Evolutionary conservation across 2,113 vertebrate genomes (phyloP), one percentile per base, ranked within the genome.

Genomic region (Willisornis vidua): DNA sequence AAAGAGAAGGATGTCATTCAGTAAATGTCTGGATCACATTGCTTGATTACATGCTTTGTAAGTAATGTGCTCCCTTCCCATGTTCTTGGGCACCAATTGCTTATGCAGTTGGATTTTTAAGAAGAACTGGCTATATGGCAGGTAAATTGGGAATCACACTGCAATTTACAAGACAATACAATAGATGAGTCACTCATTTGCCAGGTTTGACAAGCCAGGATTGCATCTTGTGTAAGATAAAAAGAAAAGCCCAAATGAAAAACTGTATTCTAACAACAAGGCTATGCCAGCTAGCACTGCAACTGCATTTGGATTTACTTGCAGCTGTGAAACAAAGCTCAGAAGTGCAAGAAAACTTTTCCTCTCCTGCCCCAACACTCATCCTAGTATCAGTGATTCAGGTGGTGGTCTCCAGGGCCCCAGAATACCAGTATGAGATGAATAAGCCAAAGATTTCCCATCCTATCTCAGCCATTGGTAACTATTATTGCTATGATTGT

Each of bases 11-110:
- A 90, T 97, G 87, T 90, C 85, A 70, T 66, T 49, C 46, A 68
- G 70, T 73, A 96, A 97, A 97, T 93, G 85, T 83, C 87, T 97
- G 95, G 91, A 97, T 91, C 70, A 28, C 73, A 46, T 61, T 70
- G 73, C 57, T 87, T 90, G 87, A 91, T 97, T 92, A 91, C 65
- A 54, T 93, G 82, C 83, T 95, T 96, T n/a, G 54, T 96, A 96
- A 96, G 94, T 95, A 88, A 89, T 78, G 74, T 83, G 63, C 85
- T 93, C 59, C 87, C 63, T 90, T 94, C 77, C 73, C 17, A 2
- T 55, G 83, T 78, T 96, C 89, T 95, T 96, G 46, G 77, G 71
- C 91, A 86, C 14, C 39, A 78, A 80, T 23, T 19, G 61, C 85
- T 84, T 68, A 57, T 83, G 55, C 29, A 76, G 62, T 67, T 67